Evolutionary conservation across 1,140 invertebrate species (phyloP), one percentile per base, ranked within the genome.

Genomic region (Zaprionus lachaisei): DNA sequence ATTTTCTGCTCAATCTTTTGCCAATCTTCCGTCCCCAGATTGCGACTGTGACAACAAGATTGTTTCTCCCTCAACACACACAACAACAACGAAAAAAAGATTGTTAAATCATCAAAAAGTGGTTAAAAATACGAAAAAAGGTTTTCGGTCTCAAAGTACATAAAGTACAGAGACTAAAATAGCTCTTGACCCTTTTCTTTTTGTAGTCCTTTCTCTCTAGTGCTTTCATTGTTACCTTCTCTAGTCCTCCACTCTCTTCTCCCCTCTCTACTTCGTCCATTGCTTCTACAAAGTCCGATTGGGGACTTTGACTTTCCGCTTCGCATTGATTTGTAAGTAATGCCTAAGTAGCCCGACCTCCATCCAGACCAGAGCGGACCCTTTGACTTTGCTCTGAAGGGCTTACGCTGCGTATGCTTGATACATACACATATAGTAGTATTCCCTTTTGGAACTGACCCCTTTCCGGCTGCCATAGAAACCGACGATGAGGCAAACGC

Each of bases 401-500:
- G 72, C 34, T 74, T 67, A 63, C 65, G 38, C 38, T 22, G 57
- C 80, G 72, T 72, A 75, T 81, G 66, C 74, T 78, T 69, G 67
- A 85, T 78, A 63, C 55, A 31, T 34, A 75, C 70, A 62, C 44
- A n/a, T n/a, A 54, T 24, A 34, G 12, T 2, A n/a, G 47, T 26
- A 56, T 26, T 47, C 62, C 17, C 28, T 38, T 47, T 17, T 47
- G 41, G 67, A 37, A 22, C 54, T 56, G 54, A 54, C 49, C 34
- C 51, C 31, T 37, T 38, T n/a, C 20, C 12, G 14, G 47, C 17
- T 60, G 64, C 34, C 57, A 70, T 69, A 68, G 78, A 55, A 77
- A 75, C 75, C 14, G 31, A 12, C 11, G 12, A 34, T 34, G 31
- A 34, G 9, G 31, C 31, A 34, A 34, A 34, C 31, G 54, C 24